Evolutionary conservation across 2,113 vertebrate species (phyloP), one percentile per base, ranked within the genome.

Genomic region (Aegypius monachus): DNA sequence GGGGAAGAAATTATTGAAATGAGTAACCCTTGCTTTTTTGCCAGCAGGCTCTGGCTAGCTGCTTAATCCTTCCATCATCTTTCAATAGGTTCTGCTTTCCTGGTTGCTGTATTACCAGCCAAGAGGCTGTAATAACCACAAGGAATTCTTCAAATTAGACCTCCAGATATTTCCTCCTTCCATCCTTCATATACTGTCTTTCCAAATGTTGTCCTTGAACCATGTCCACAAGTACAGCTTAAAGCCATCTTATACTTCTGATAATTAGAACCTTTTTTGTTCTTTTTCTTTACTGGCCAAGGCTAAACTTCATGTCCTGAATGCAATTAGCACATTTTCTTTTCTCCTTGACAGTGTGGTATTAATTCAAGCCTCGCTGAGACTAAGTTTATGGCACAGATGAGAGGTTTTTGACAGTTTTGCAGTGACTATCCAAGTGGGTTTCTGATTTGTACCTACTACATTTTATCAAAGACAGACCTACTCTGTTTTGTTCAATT

Each of bases 331-430:
- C 63, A 85, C 40, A 32, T 90, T 95, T 95, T 88, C 40, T 65
- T 77, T 94, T 95, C 83, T 90, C 17, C 47, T 87, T 91, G 70
- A 53, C 43, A 90, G 27, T 42, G 72, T 70, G 56, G 70, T 90
- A 90, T 87, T 94, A 91, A 91, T 90, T 91, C 40, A 85, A 82
- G 27, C 45, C 27, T 74, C 6, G 2, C 45, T 93, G 78, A 90
- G 58, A 68, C 34, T 80, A 81, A 85, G 71, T 91, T 94, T 88
- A 85, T 77, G 50, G 48, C 78, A 66, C 36, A 94, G 78, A 53
- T 50, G 48, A 95, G 79, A 91, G 45, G 5, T 31, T 90, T 95
- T 85, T 93, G 45, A 73, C 71, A 73, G 36, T 91, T 96, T 90
- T 68, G n/a, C 40, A 47, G 52, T 34, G 48, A 63, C 59, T 84